These are phyloP conservation scores for Drepanosiphum platanoidis DNA, from an alignment of 2,888 invertebrate species.

Conservation along the genomic window DNA sequence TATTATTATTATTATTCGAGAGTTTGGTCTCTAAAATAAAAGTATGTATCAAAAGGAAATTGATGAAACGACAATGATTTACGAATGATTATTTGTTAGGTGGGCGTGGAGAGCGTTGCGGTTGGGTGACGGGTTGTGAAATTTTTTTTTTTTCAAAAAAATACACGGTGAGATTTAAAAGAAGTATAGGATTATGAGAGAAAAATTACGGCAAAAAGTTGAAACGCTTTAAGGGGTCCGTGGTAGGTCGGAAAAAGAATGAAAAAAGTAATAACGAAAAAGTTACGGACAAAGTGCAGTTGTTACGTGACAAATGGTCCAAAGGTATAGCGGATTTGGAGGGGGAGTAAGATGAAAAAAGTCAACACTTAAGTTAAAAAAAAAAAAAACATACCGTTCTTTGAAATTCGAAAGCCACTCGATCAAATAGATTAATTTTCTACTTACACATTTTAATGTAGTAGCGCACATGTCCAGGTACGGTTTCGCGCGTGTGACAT, in stretches of 20 bases:
- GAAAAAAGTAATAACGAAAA: slow-evolving; percentile 60
- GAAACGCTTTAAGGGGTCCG: slow-evolving; percentile 17
- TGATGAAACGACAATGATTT: slow-evolving; percentile 6
- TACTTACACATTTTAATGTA: not conserved
- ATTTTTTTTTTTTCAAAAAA: slow-evolving; percentile 6
- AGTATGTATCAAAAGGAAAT: slow-evolving; percentile 16
- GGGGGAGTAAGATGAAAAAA: not conserved
- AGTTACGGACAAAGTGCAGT: slow-evolving; percentile 61
- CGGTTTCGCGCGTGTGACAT: too few relatives aligned
- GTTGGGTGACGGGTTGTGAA: slow-evolving; percentile 29
- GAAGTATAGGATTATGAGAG: slow-evolving; percentile 39
- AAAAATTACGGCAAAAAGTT: slow-evolving; percentile 59
- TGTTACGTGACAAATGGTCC: slow-evolving; percentile 57
- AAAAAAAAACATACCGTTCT: not conserved
- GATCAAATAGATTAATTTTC: slow-evolving; percentile 11
- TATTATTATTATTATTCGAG: not conserved
- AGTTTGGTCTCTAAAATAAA: not conserved
- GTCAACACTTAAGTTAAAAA: slow-evolving; percentile 4
- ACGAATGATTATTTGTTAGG: slow-evolving; percentile 41
- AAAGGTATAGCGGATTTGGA: not conserved
- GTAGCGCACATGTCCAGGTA: too few relatives aligned
- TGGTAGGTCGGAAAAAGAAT: slow-evolving; percentile 1
- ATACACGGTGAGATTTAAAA: slow-evolving; percentile 34
- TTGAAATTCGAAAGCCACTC: not conserved
- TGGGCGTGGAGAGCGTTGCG: not conserved